phyloP scores from a whole-genome alignment of 1,140 invertebrate species.

The Drosophila pandora region DNA sequence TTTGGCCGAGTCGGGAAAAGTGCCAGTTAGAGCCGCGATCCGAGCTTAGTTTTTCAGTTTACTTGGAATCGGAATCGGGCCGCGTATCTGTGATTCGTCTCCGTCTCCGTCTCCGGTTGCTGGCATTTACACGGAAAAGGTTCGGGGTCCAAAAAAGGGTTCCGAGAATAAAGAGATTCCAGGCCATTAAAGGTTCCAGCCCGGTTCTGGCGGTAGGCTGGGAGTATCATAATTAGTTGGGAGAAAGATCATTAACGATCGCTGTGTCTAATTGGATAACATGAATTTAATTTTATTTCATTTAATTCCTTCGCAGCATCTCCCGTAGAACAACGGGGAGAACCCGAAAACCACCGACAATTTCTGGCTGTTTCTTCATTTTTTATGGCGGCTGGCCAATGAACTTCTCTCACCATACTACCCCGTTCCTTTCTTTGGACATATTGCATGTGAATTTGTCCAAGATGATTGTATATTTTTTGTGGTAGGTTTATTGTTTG shows the following conservation, averaged over 20 bases:
- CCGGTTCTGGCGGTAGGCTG: neutral
- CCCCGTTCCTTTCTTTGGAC: conserved; percentile 15
- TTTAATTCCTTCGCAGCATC: conserved; percentile 75
- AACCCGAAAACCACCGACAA: conserved; percentile 37
- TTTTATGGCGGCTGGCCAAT: conserved; percentile 73
- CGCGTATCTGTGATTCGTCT: conserved; percentile 42
- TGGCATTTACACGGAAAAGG: conserved; percentile 56
- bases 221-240: conserved; percentile 73
- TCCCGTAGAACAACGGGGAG: conserved; percentile 26
- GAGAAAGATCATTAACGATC: conserved; percentile 73
- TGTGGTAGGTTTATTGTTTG: conserved; percentile 64
- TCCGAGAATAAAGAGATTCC: conserved; percentile 78
- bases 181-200: conserved; percentile 68
- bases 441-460: conserved; percentile 76
- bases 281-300: conserved; percentile 78
- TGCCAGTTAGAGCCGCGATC: conserved; percentile 3
- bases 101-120: conserved; percentile 21
- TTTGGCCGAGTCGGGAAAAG: conserved; percentile 49
- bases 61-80: conserved; percentile 43
- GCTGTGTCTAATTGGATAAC: conserved; percentile 80
- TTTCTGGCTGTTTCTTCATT: conserved; percentile 18
- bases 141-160: conserved; percentile 48
- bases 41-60: conserved; percentile 47
- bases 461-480: conserved; percentile 49
- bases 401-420: conserved; percentile 63